phyloP scores from a whole-genome alignment of 2,113 vertebrate species.

The Scalopus aquaticus region DNA sequence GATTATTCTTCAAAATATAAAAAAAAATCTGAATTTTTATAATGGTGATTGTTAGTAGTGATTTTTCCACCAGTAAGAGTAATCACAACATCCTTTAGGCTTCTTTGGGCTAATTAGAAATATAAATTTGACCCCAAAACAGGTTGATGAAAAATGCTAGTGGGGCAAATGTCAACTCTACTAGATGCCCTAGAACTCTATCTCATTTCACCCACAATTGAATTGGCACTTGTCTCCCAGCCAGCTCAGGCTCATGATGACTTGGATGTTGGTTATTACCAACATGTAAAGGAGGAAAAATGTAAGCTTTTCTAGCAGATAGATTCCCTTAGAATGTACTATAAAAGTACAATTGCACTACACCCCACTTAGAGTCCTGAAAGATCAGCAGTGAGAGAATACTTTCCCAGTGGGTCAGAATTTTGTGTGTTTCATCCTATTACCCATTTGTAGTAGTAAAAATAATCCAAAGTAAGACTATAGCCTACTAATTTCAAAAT shows the following conservation, averaged over 20 bases:
- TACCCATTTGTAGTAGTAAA: not conserved
- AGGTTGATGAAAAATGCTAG: not conserved
- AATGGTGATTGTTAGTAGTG: too few relatives aligned
- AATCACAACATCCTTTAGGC: not conserved
- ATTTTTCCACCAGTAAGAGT: not conserved
- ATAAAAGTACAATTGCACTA: rapidly evolving
- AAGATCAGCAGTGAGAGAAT: not conserved
- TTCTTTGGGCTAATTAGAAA: not conserved
- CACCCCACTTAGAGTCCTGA: not conserved
- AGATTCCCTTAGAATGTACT: rapidly evolving
- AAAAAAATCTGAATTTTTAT: not conserved
- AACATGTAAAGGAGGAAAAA: not conserved
- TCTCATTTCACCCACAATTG: not conserved
- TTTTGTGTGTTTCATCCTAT: not conserved
- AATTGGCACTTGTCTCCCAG: not conserved
- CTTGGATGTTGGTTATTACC: not conserved
- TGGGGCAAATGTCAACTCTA: not conserved
- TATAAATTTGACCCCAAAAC: not conserved
- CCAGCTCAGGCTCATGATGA: not conserved
- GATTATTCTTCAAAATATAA: not conserved
- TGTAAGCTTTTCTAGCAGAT: not conserved
- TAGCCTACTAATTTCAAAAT: not conserved
- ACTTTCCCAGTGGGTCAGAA: rapidly evolving
- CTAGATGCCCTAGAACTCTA: not conserved
- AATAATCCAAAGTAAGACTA: not conserved